Base-by-base conservation (phyloP, 2,797 vertebrate genomes). In the Myripristis jacobus region DNA sequence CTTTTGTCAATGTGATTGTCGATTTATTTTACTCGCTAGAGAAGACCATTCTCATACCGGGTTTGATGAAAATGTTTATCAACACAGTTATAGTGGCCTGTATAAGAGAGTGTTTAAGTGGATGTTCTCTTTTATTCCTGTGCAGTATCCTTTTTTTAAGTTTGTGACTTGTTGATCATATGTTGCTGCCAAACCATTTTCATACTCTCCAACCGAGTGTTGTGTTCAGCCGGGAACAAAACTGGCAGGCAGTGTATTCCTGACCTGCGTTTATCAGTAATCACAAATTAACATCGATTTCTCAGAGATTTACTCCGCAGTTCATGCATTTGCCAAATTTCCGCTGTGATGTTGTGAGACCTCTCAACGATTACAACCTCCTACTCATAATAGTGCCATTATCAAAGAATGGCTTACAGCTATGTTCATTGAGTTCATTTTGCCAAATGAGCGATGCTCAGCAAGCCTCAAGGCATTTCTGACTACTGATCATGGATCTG, bases 291-390 rank as follows among this genome's bases (percentile, higher is more conserved):
- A 67, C 77, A 55, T 67, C 75, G 25, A 64, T 62, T 27, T 70
- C 18, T 66, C 53, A 66, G 57, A 54, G 27, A 80, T 65, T 58
- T 81, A 75, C 82, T 85, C 66, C 54, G 72, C 59, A 71, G 46
- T 76, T 75, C 56, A 52, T 62, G 24, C 38, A 75, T 87, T 82
- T 88, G 82, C 90, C 91, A 92, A 92, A 91, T 83, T 59, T 79
- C 52, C 52, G 55, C 36, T 67, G 27, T 31, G n/a, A 36, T 51
- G 47, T 70, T 71, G 64, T 70, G 59, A 77, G 59, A 77, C 52
- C 64, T 58, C 69, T 77, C 57, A 74, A 77, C 16, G 3, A 67
- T 48, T 47, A 38, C 65, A 68, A 87, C 82, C 84, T 89, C 77
- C 50, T 53, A 27, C 21, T 61, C 34, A 52, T 51, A 51, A 64